Evolutionary conservation across 2,797 vertebrate genomes (phyloP).

Genomic region (Poeciliopsis paucimaculata): DNA sequence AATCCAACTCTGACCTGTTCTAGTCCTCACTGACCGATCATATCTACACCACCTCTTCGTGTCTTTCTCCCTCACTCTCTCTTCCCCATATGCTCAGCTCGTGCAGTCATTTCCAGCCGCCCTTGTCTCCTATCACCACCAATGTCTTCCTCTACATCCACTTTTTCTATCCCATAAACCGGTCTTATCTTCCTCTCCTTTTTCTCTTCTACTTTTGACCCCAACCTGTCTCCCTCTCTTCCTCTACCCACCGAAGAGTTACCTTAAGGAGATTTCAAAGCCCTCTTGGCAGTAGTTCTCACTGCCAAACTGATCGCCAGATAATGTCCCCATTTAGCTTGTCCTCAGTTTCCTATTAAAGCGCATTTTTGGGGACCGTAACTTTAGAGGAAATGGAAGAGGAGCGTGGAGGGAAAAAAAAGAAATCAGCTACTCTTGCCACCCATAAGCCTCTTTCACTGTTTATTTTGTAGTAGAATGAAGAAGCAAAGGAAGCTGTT

Average conservation of each 20-base stretch:
- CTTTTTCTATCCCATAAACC: conserved; percentile 45
- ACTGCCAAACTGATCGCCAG: conserved; percentile 81
- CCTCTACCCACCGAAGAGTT: conserved; percentile 67
- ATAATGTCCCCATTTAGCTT: conserved; percentile 81
- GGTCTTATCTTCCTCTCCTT: conserved; percentile 54
- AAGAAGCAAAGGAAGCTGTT: conserved; percentile 57
- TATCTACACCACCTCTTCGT: conserved; percentile 74
- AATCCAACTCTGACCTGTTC: conserved; percentile 85
- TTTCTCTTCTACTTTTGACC: conserved; percentile 57
- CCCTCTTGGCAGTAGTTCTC: conserved; percentile 78
- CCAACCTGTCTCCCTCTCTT: conserved; percentile 55
- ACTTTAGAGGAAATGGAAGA: conserved; percentile 73
- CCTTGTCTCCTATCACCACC: conserved; percentile 64
- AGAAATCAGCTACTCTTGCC: conserved; percentile 56
- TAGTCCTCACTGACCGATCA: conserved; percentile 80
- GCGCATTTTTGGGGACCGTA: conserved; percentile 71
- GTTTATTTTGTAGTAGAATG: conserved; percentile 69
- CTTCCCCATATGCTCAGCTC: conserved; percentile 28
- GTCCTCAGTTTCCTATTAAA: conserved; percentile 81
- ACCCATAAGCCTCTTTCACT: conserved; percentile 66
- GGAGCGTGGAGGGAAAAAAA: conserved; percentile 61
- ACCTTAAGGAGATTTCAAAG: conserved; percentile 85
- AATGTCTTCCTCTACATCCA: conserved; percentile 52
- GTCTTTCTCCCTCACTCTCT: conserved; percentile 35
- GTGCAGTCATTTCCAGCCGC: conserved; percentile 52